Evolutionary conservation across 2,113 vertebrate species (phyloP).

Genomic region (Pituophis catenifer): DNA sequence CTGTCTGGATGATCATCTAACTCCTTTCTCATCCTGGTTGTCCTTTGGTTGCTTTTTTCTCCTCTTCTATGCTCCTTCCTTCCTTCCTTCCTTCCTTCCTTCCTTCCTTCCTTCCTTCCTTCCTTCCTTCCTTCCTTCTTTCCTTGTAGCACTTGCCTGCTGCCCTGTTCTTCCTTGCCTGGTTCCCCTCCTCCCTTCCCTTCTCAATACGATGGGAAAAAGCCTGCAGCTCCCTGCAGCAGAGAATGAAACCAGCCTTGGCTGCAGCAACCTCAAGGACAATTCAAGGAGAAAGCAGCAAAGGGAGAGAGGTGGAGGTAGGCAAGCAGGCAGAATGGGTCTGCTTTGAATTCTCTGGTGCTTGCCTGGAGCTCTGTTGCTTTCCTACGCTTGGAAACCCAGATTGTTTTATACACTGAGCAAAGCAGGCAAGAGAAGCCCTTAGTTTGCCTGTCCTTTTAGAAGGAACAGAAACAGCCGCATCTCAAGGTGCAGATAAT

Average conservation of each 20-base stretch:
- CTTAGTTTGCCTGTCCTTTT: background rate
- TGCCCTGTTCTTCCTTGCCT: background rate
- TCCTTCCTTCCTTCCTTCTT: background rate
- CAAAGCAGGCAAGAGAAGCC: background rate
- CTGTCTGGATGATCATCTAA: background rate
- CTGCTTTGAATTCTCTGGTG: background rate
- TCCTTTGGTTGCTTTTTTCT: background rate
- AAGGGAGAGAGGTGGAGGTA: background rate
- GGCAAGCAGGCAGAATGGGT: background rate
- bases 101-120: background rate
- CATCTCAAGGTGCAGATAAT: background rate
- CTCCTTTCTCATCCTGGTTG: background rate
- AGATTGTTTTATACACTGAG: too few relatives aligned
- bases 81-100: background rate
- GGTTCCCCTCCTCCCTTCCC: background rate
- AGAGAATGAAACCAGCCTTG: background rate
- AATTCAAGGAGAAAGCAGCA: conserved; percentile 23
- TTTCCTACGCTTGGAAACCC: background rate
- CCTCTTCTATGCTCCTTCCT: background rate
- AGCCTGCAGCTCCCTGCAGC: conserved; percentile 9
- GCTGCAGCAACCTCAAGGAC: conserved; percentile 24
- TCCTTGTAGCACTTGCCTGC: background rate
- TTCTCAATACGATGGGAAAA: background rate
- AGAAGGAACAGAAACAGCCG: background rate
- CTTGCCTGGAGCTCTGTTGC: background rate